Conservation (phyloP, 2,113 vertebrate genomes). For the Phalacrocorax carbo region DNA sequence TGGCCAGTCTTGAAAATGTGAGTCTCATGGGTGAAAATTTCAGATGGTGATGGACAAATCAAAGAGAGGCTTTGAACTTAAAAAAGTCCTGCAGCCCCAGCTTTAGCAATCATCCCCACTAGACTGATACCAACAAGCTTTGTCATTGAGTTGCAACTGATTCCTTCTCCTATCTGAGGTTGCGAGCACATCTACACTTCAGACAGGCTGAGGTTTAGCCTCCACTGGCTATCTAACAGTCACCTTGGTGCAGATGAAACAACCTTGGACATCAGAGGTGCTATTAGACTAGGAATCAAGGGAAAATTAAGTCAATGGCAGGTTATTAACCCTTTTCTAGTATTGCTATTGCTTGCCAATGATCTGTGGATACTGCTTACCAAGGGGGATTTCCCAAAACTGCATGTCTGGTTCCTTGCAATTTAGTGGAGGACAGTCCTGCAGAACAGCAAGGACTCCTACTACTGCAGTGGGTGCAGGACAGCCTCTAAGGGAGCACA, state of each 20-base stretch:
- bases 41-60: not conserved
- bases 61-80: not conserved
- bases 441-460: not conserved
- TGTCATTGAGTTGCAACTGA: not conserved
- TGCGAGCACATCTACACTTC: not conserved
- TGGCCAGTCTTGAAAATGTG: not conserved
- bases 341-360: not conserved
- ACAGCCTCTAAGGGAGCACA: not conserved
- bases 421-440: not conserved
- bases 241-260: not conserved
- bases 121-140: fast-evolving
- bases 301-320: not conserved
- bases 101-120: not conserved
- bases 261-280: not conserved
- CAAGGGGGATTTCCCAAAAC: not conserved
- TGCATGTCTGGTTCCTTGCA: not conserved
- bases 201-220: not conserved
- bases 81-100: not conserved
- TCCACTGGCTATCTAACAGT: not conserved
- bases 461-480: not conserved
- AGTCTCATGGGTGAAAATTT: not conserved
- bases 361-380: not conserved
- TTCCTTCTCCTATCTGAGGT: not conserved
- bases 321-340: not conserved
- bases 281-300: not conserved